Percentiles rank a stretch among this genome's conserved stretches.
Evolutionary conservation across 2,888 invertebrate genomes (phyloP).

Genomic region (Gymnoscelis rufifasciata): DNA sequence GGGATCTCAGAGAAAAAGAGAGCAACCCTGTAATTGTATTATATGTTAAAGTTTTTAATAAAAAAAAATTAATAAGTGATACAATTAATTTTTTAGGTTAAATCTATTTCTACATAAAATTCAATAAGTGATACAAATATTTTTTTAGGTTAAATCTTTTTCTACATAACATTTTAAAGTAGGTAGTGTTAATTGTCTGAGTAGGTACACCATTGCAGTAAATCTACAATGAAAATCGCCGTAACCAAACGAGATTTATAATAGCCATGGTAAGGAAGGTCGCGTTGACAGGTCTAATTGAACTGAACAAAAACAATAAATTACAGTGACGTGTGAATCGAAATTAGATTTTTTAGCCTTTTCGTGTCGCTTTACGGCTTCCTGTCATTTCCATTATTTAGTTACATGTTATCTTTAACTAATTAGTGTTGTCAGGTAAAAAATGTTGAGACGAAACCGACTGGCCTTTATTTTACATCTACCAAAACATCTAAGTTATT

Average conservation of each 20-base stretch:
- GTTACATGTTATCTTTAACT: neutral
- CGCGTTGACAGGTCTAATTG: slow-evolving; percentile 41
- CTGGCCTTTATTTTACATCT: neutral
- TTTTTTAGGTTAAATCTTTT: too few relatives aligned
- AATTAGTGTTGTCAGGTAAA: neutral
- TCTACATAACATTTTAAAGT: too few relatives aligned
- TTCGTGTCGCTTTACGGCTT: slow-evolving; percentile 2
- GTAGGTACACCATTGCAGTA: neutral
- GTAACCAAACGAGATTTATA: slow-evolving; percentile 10
- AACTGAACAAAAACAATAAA: slow-evolving; percentile 27
- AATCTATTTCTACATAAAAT: too few relatives aligned
- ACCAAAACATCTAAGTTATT: too few relatives aligned
- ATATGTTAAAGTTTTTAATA: too few relatives aligned
- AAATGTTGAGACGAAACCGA: neutral
- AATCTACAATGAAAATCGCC: neutral
- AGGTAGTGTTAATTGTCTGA: too few relatives aligned
- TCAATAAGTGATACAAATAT: too few relatives aligned
- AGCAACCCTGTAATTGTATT: too few relatives aligned
- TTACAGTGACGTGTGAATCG: slow-evolving; percentile 22
- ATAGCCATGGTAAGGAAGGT: slow-evolving; percentile 32
- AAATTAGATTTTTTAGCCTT: slow-evolving; percentile 17
- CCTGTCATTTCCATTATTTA: neutral
- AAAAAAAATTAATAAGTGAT: too few relatives aligned
- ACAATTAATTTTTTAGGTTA: too few relatives aligned
- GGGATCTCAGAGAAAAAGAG: too few relatives aligned